These are phyloP conservation scores for Emydocephalus ijimae DNA, from an alignment of 2,113 vertebrate genomes.

Conservation along the genomic window DNA sequence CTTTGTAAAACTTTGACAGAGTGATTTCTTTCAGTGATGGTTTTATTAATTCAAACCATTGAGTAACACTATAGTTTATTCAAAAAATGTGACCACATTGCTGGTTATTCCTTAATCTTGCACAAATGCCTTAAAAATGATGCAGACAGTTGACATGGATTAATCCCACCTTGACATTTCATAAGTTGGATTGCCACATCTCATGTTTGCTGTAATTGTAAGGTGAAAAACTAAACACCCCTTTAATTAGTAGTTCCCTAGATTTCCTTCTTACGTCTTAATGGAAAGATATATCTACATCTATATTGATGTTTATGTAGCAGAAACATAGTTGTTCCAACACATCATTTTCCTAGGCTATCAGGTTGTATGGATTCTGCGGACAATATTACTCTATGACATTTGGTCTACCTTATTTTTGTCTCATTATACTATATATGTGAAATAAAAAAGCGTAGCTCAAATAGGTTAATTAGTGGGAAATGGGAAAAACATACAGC, in stretches of 20 bases:
- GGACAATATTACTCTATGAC: background rate
- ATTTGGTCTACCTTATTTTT: background rate
- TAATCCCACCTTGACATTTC: background rate
- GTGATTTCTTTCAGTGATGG: background rate
- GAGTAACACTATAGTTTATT: background rate
- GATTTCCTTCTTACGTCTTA: background rate
- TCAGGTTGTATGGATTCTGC: background rate
- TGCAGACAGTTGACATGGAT: background rate
- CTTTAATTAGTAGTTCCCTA: background rate
- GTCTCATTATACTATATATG: fast-evolving
- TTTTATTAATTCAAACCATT: background rate
- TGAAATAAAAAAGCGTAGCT: background rate
- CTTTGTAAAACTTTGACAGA: background rate
- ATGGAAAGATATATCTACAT: background rate
- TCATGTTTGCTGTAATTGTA: background rate
- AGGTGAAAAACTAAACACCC: background rate
- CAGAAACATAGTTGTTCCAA: background rate
- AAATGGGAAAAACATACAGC: background rate
- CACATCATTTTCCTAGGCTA: background rate
- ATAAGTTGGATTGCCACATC: background rate
- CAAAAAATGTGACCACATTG: background rate
- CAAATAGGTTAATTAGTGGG: background rate
- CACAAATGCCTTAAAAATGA: background rate
- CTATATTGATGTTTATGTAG: background rate
- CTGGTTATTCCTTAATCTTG: background rate